Base-by-base conservation (phyloP, 2,888 invertebrate species). In the Dasypogon diadema region DNA sequence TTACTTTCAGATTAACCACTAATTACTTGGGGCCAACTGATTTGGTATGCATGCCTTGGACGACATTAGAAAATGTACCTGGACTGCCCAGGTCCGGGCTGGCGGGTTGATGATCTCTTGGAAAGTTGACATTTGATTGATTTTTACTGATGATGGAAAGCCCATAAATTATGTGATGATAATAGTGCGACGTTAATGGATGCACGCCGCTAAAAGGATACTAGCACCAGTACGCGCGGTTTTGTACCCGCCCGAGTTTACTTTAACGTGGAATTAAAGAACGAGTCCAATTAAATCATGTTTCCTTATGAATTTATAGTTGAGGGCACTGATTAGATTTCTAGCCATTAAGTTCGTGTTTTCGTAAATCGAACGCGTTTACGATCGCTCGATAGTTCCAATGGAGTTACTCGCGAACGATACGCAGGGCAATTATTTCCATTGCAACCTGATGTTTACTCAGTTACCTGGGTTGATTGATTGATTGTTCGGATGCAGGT, bases 61-160 rank as follows among this genome's bases (percentile, higher is more conserved):
- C 37, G 60, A 21, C 37, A 60, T 60, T 60, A 60, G 42, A 16
- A 42, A 60, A 42, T 37, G 18, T 60, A 42, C 60, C 60, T 34
- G 0, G 2, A 12, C 42, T 5, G 56, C 5, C 26, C 56, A 12
- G 21, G 55, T 55, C 1, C 55, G 2, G 14, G 3, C 34, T 26
- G 58, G 16, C 58, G 18, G 58, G 58, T 58, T 60, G 60, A 60
- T 60, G 60, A 60, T 60, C 60, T 21, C 60, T 60, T 60, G 37
- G 60, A 60, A 60, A 60, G 60, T 60, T 60, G 60, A 37, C 60
- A 37, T 60, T 37, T 60, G 60, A 60, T 60, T 60, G 60, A 60
- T 60, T 60, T 60, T 60, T 37, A n/a, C 37, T 60, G 34, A 34
- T 42, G 37, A 34, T 34, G 34, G 34, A 60, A 60, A 60, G 42